phyloP scores from a whole-genome alignment of 2,113 vertebrate species.

The Indicator indicator region DNA sequence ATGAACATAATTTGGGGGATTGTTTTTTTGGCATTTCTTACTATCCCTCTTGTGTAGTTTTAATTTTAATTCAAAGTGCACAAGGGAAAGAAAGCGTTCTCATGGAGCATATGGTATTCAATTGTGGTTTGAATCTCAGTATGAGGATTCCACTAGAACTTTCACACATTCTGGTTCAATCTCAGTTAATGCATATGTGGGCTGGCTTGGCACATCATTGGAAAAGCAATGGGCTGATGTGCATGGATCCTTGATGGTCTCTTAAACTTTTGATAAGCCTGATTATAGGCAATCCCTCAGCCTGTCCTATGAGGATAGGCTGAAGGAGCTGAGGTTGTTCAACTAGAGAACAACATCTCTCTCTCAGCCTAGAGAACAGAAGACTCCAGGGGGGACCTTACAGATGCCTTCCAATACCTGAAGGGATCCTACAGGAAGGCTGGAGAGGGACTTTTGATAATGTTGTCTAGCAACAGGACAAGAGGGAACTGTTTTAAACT shows the following conservation, averaged over 20 bases:
- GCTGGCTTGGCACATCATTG: not conserved
- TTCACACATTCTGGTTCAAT: not conserved
- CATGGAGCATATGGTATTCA: not conserved
- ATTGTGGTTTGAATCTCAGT: not conserved
- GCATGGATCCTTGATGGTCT: not conserved
- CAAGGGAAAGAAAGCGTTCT: constrained; percentile 17
- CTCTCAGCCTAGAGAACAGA: no score
- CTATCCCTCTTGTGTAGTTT: constrained; percentile 21
- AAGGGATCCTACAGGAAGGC: no score
- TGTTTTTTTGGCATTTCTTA: constrained; percentile 42
- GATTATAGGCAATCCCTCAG: not conserved
- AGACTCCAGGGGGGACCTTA: no score
- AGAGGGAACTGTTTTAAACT: no score
- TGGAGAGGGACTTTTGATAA: no score
- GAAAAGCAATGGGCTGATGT: not conserved
- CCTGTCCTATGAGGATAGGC: no score
- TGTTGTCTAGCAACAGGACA: no score
- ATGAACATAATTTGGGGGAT: not conserved
- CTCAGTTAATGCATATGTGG: constrained; percentile 4
- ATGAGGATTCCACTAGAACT: not conserved
- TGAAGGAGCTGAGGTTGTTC: no score
- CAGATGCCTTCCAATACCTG: no score
- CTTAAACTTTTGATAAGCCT: not conserved
- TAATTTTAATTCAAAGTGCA: constrained; percentile 17
- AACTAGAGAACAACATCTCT: no score